phyloP scores from a whole-genome alignment of 2,113 vertebrate species.

The Arizona elegans region DNA sequence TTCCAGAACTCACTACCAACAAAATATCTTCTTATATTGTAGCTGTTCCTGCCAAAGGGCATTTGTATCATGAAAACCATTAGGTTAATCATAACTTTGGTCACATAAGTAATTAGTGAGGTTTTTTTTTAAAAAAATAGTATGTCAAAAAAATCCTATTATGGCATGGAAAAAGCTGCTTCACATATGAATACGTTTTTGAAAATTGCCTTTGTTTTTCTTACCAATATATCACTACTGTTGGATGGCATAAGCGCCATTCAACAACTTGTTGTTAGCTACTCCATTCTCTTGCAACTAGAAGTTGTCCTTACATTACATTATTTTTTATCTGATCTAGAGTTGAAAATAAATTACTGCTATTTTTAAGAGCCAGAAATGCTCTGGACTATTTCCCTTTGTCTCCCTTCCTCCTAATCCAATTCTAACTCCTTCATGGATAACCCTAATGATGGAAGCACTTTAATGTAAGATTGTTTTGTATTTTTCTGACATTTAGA shows the following conservation, averaged over 20 bases:
- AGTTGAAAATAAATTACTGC: constrained; percentile 74
- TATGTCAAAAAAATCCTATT: neutral
- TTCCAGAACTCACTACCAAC: constrained; percentile 57
- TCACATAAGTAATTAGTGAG: neutral
- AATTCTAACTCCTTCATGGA: constrained; percentile 56
- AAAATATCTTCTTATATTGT: constrained; percentile 42
- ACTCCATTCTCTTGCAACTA: constrained; percentile 64
- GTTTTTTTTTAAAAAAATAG: neutral
- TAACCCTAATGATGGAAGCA: neutral
- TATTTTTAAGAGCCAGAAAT: constrained; percentile 74
- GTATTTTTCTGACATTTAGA: neutral
- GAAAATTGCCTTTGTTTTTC: constrained; percentile 68
- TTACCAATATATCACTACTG: constrained; percentile 57
- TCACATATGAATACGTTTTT: constrained; percentile 36
- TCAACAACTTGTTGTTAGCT: constrained; percentile 50
- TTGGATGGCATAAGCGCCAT: constrained; percentile 61
- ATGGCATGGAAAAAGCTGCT: constrained; percentile 1
- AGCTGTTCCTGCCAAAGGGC: neutral
- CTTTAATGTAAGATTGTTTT: neutral
- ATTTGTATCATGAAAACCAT: neutral
- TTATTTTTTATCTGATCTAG: constrained; percentile 75
- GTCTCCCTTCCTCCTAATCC: constrained; percentile 46
- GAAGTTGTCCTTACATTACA: constrained; percentile 69
- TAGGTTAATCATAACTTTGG: neutral
- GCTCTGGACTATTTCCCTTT: constrained; percentile 68